These are phyloP conservation scores for Darevskia nairensis DNA, from an alignment of 2,797 vertebrate species.

Conservation along the genomic window DNA sequence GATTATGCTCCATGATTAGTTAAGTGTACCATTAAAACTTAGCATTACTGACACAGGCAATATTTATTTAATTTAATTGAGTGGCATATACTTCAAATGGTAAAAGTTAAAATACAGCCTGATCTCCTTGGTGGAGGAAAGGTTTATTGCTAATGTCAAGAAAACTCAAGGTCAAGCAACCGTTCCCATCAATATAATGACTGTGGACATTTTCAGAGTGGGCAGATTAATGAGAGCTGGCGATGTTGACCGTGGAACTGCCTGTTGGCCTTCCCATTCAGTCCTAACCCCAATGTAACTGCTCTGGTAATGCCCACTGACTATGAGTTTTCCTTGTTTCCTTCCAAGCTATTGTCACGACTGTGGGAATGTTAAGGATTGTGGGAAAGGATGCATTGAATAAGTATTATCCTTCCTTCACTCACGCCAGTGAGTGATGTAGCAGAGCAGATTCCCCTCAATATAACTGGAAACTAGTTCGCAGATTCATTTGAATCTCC, in stretches of 20 bases:
- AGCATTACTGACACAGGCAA: conserved; percentile 58
- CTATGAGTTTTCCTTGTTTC: conserved; percentile 1
- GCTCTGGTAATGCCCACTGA: background rate
- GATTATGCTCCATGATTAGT: conserved; percentile 52
- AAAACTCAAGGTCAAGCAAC: conserved; percentile 30
- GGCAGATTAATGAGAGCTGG: background rate
- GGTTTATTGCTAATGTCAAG: conserved; percentile 46
- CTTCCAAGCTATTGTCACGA: background rate
- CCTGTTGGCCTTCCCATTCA: background rate
- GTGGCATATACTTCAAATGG: conserved; percentile 56
- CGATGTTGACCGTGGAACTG: background rate
- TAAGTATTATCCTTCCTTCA: too few species aligned
- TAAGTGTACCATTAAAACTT: conserved; percentile 64
- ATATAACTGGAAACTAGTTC: too few species aligned
- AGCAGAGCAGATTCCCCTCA: too few species aligned
- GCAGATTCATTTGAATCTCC: too few species aligned
- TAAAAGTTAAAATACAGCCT: conserved; percentile 50
- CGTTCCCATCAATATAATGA: conserved; percentile 33
- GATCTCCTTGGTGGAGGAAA: conserved; percentile 43
- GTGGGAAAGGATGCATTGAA: too few species aligned
- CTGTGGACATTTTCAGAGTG: background rate
- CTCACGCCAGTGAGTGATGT: too few species aligned
- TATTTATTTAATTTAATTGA: conserved; percentile 68
- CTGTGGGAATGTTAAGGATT: too few species aligned
- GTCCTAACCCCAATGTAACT: background rate